Base-by-base conservation (phyloP, 2,797 vertebrate genomes). In the Falco columbarius region DNA sequence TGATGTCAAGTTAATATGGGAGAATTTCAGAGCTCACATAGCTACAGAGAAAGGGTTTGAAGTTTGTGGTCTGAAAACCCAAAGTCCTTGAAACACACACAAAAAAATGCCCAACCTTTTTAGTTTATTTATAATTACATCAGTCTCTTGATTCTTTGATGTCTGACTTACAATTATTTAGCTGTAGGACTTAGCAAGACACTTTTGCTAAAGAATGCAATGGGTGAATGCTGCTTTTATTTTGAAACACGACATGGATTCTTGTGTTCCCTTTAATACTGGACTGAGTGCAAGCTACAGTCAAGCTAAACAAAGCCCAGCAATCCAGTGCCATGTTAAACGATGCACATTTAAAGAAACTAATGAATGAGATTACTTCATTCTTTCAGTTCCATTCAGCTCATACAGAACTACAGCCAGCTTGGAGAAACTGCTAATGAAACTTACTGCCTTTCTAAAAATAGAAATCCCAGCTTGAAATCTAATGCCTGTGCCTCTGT, bases 51-150 rank as follows among this genome's bases (percentile, higher is more conserved):
- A 65, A 54, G 9, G 1, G 4, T 40, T 63, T 89, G n/a, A 90
- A 72, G 6, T 30, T 61, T 14, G 8, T 3, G 4, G 17, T n/a
- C 36, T 36, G 0, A 51, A 75, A 86, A 29, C 6, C 9, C 36
- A 47, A 74, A 30, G 3, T 44, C 10, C 59, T 58, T 82, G 61
- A 74, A 86, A 47, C 8, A 52, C 59, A 20, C n/a, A 27, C 38
- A n/a, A 61, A 73, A 29, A 38, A 6, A 7, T 4, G 9, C 8
- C 0, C 3, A 9, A 2, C 1, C 23, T 70, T 72, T 59, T 3
- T 23, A 66, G 68, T 2, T 42, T 12, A 17, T 75, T 24, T 47
- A 16, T 76, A 2, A 81, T 61, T 77, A 38, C 12, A 38, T 19
- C 10, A 19, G 29, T 59, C 24, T 51, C 34, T 27, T 36, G 7